Percentiles rank a stretch among this genome's conserved stretches.
phyloP scores from a whole-genome alignment of 1,140 invertebrate species.

The Hyles vespertilio region DNA sequence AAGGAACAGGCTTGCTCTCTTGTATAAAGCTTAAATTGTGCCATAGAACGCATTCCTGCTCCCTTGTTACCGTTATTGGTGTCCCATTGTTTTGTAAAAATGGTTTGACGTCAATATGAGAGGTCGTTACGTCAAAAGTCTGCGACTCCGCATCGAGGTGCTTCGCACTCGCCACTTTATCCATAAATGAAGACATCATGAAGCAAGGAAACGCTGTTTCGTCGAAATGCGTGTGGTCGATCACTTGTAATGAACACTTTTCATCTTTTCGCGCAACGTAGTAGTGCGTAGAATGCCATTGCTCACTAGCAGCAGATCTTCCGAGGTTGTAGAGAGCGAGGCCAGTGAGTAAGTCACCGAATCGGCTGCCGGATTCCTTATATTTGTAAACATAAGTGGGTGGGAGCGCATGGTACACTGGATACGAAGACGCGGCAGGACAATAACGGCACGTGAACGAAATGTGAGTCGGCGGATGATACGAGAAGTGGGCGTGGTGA shows the following conservation, averaged over 20 bases:
- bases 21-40: constrained; percentile 46
- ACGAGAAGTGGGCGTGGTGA: constrained; percentile 53
- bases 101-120: constrained; percentile 47
- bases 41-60: constrained; percentile 59
- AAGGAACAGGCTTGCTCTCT: constrained; percentile 44
- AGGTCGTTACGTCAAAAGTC: constrained; percentile 45
- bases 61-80: constrained; percentile 38
- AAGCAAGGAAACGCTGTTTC: constrained; percentile 53
- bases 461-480: constrained; percentile 53
- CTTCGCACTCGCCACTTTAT: constrained; percentile 26
- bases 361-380: constrained; percentile 48
- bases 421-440: constrained; percentile 40
- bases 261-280: constrained; percentile 38
- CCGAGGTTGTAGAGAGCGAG: constrained; percentile 61
- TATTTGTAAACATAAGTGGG: constrained; percentile 61
- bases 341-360: constrained; percentile 46
- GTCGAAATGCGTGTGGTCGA: constrained; percentile 46
- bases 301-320: constrained; percentile 32
- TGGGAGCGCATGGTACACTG: constrained; percentile 51
- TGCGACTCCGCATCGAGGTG: constrained; percentile 24
- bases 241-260: constrained; percentile 56
- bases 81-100: constrained; percentile 36
- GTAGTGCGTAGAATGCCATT: constrained; percentile 37
- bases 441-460: constrained; percentile 53
- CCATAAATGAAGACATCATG: constrained; percentile 55